Evolutionary conservation across 2,797 vertebrate species (phyloP).

Genomic region (Emydoidea blandingii): DNA sequence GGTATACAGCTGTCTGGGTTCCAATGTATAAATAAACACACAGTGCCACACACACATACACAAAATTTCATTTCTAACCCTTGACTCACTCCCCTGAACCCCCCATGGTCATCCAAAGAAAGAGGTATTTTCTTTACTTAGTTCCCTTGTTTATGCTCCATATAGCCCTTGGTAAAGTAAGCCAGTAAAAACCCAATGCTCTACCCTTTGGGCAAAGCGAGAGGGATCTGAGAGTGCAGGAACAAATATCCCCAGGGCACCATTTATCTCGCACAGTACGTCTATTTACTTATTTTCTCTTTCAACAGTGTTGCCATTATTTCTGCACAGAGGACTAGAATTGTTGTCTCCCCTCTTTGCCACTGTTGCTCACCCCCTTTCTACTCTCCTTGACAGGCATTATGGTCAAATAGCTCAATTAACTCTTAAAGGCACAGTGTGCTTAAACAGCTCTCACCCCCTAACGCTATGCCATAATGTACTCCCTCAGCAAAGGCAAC

Average conservation of each 20-base stretch:
- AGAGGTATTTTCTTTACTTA: not conserved
- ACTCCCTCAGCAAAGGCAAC: not conserved
- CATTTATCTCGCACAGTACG: not conserved
- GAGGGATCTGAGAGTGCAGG: not conserved
- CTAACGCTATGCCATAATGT: fast-evolving
- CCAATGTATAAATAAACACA: not conserved
- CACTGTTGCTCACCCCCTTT: not conserved
- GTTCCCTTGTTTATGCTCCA: constrained; percentile 5
- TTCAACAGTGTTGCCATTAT: not conserved
- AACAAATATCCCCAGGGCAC: constrained; percentile 25
- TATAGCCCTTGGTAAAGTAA: not conserved
- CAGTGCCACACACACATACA: fast-evolving
- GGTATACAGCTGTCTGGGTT: not conserved
- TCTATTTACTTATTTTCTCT: not conserved
- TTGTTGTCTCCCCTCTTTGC: not conserved
- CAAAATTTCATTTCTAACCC: not conserved
- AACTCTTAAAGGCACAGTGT: not conserved
- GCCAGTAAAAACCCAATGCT: not conserved
- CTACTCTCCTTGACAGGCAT: not conserved
- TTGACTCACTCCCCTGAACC: not conserved
- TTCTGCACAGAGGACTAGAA: constrained; percentile 21
- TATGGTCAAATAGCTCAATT: not conserved
- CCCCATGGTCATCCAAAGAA: not conserved
- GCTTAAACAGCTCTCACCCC: not conserved
- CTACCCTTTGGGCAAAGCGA: not conserved